Conservation (phyloP, 1,140 invertebrate genomes). For the Brachionus asplanchnoidis region DNA sequence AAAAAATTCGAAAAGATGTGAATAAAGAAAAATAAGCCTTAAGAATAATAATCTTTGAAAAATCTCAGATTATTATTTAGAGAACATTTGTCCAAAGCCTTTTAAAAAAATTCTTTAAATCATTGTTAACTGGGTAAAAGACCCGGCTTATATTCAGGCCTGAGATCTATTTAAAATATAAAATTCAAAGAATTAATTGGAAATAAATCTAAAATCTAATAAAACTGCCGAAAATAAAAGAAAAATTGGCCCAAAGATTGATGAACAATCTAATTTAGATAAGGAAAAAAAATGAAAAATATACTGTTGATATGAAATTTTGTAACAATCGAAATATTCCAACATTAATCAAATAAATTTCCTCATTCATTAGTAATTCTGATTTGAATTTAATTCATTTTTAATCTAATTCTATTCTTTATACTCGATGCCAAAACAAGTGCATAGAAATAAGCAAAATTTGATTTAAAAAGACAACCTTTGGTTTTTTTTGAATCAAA, state of each 20-base stretch:
- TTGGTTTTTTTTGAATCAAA: background rate
- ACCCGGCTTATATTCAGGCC: background rate
- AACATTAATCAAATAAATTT: background rate
- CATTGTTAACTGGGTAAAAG: too few species aligned
- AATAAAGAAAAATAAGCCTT: too few species aligned
- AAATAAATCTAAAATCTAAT: background rate
- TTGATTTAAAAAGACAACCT: background rate
- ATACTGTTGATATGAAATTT: background rate
- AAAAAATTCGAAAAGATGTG: too few species aligned
- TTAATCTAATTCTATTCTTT: background rate
- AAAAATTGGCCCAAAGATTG: background rate
- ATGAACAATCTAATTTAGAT: background rate
- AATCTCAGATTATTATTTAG: too few species aligned
- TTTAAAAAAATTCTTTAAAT: too few species aligned
- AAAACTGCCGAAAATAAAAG: background rate
- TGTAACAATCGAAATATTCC: background rate
- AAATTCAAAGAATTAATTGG: background rate
- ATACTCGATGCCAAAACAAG: background rate
- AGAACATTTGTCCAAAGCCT: too few species aligned
- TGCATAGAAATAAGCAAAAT: background rate
- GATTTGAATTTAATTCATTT: slow-evolving; percentile 11
- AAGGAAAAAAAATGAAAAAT: slow-evolving; percentile 6
- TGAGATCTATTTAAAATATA: background rate
- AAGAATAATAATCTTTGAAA: too few species aligned
- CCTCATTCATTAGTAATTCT: background rate